phyloP scores from a whole-genome alignment of 1,140 invertebrate species.

The Andrena cerasifolii region DNA sequence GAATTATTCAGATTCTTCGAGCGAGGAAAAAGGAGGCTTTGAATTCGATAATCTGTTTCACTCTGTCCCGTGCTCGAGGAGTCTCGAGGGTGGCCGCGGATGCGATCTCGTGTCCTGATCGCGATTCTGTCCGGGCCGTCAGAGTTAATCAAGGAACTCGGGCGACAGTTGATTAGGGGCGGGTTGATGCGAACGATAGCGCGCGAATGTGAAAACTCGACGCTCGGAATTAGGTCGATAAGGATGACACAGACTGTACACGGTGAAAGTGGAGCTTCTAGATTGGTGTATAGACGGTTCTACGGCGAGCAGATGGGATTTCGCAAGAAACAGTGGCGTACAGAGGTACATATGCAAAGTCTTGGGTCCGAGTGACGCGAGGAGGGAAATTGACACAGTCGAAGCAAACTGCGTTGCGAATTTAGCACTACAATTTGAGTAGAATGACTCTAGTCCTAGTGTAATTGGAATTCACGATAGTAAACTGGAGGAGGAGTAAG shows the following conservation, averaged over 20 bases:
- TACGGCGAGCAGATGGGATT: not conserved
- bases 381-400: not conserved
- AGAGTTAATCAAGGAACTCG: conserved; percentile 27
- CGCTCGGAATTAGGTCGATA: not conserved
- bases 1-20: not conserved
- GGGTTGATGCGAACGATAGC: conserved; percentile 22
- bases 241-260: conserved; percentile 1
- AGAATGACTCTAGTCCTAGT: too few relatives aligned
- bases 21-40: too few relatives aligned
- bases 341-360: too few relatives aligned
- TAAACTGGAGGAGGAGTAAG: too few relatives aligned
- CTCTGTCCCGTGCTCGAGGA: not conserved
- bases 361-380: not conserved
- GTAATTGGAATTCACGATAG: too few relatives aligned
- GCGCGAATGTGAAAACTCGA: conserved; percentile 2
- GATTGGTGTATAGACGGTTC: too few relatives aligned
- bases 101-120: not conserved
- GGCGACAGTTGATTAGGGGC: conserved; percentile 3
- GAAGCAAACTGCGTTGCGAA: conserved; percentile 3
- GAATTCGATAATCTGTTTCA: too few relatives aligned
- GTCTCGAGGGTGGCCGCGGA: not conserved
- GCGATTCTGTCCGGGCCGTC: not conserved
- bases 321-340: too few relatives aligned
- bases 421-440: too few relatives aligned
- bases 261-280: not conserved